Conservation (phyloP, 2,113 vertebrate species). For the Cinclus mexicanus region DNA sequence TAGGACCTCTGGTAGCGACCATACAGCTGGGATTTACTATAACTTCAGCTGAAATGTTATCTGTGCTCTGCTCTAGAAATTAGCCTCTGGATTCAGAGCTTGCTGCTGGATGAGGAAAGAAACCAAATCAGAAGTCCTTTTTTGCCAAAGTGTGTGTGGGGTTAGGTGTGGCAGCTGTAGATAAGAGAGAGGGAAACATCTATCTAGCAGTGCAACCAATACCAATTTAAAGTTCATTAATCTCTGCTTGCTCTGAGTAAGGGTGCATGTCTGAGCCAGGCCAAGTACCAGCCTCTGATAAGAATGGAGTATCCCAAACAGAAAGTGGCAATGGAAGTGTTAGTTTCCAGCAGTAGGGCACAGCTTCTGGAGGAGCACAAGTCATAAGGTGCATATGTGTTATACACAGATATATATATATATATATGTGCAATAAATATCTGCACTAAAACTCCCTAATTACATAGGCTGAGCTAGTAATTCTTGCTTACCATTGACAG, state of each 20-base stretch:
- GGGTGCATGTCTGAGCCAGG: neutral
- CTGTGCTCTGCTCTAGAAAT: neutral
- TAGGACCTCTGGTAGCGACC: neutral
- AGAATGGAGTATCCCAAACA: neutral
- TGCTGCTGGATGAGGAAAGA: neutral
- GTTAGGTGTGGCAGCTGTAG: neutral
- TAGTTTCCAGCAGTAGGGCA: neutral
- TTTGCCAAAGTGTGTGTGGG: neutral
- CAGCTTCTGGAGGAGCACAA: rapidly evolving
- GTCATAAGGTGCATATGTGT: rapidly evolving
- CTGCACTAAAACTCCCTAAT: neutral
- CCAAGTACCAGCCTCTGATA: neutral
- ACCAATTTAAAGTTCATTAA: neutral
- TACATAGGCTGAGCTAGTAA: rapidly evolving
- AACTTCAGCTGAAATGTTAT: neutral
- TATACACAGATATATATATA: neutral
- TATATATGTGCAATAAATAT: neutral
- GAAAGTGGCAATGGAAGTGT: rapidly evolving
- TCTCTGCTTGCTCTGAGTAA: neutral
- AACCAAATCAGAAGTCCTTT: neutral
- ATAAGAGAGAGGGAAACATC: neutral
- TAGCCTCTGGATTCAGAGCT: neutral
- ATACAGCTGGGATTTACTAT: neutral
- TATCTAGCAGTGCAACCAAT: neutral
- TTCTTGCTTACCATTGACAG: conserved; percentile 86